Evolutionary conservation across 2,113 vertebrate species (phyloP).

Genomic region (Cebus imitator): DNA sequence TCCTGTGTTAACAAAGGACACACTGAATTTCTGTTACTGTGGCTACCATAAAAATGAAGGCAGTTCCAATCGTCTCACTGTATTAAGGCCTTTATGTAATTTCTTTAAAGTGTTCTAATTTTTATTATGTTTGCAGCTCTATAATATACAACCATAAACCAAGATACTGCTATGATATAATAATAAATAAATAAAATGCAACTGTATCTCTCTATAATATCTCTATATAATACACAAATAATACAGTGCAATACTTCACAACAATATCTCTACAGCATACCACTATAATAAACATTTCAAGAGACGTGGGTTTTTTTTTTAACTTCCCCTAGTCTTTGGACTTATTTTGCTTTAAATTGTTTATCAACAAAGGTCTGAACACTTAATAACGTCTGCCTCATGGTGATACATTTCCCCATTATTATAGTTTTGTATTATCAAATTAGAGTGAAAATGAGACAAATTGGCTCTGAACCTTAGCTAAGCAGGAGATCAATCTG

Average conservation of each 20-base stretch:
- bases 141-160: background rate
- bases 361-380: background rate
- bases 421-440: background rate
- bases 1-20: slow-evolving; percentile 43
- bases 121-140: background rate
- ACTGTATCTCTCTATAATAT: background rate
- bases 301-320: background rate
- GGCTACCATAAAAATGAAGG: background rate
- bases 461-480: background rate
- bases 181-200: background rate
- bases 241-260: background rate
- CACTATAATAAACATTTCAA: background rate
- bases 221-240: background rate
- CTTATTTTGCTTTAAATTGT: slow-evolving; percentile 17
- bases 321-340: background rate
- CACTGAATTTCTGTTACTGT: background rate
- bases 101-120: background rate
- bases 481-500: background rate
- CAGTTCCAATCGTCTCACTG: background rate
- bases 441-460: background rate
- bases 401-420: background rate
- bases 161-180: background rate
- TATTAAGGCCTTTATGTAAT: background rate
- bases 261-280: background rate
- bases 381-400: background rate